Conservation (phyloP, 35 echinoderm and acorn worm genomes). For the Heliocidaris erythrogramma region DNA sequence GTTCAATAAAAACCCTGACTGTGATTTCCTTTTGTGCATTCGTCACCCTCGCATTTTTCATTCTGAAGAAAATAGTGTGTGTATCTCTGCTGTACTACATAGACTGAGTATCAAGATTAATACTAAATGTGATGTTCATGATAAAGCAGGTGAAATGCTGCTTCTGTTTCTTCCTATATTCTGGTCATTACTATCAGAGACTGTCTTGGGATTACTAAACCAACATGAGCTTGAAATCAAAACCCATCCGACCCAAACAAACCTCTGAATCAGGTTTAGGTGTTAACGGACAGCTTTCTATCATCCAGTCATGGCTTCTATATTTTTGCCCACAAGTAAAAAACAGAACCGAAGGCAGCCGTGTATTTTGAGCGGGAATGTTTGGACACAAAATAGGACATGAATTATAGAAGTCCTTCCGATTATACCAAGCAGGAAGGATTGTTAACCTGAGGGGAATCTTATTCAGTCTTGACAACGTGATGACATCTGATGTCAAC, state of each 20-base stretch:
- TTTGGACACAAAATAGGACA: background rate
- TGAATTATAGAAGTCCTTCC: background rate
- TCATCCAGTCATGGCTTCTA: background rate
- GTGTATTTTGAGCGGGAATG: conserved; percentile 9
- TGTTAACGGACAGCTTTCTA: background rate
- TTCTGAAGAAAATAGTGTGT: too few species aligned
- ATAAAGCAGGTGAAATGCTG: background rate
- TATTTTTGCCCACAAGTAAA: background rate
- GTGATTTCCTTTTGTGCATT: background rate
- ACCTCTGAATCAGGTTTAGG: background rate
- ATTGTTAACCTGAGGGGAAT: background rate
- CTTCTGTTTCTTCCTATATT: background rate
- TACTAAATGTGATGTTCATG: background rate
- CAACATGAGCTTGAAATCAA: conserved; percentile 7
- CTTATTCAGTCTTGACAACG: background rate
- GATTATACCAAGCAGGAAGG: background rate
- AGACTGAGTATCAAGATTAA: background rate
- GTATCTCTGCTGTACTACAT: too few species aligned
- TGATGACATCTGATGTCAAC: conserved; percentile 1
- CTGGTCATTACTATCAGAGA: background rate
- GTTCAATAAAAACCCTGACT: background rate
- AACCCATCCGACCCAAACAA: background rate
- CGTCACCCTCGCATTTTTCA: background rate
- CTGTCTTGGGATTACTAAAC: background rate
- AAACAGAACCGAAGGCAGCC: background rate